phyloP scores from a whole-genome alignment of 1,140 invertebrate species.

The Cyphomyrmex costatus region DNA sequence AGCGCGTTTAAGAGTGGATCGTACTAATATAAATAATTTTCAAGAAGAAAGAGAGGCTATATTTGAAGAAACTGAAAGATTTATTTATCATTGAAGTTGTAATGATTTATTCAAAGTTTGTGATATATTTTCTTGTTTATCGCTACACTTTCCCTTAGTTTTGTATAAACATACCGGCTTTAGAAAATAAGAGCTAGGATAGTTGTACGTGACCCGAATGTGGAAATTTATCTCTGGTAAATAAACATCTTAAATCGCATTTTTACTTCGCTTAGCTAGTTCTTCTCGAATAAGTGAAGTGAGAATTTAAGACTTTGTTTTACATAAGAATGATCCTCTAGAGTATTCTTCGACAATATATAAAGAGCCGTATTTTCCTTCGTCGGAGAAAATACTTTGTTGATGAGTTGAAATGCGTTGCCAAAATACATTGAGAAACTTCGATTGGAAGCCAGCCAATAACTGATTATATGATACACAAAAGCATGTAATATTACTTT shows the following conservation, averaged over 20 bases:
- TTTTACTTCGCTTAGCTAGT: not conserved
- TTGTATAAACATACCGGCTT: not conserved
- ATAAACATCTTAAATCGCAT: conserved; percentile 28
- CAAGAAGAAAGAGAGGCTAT: not conserved
- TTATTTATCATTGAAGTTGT: not conserved
- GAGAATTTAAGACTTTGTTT: not conserved
- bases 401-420: not conserved
- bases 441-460: conserved; percentile 22
- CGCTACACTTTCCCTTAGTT: not conserved
- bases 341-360: not conserved
- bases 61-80: not conserved
- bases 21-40: not conserved
- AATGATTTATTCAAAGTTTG: conserved; percentile 42
- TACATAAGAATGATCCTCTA: not conserved
- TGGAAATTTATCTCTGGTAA: conserved; percentile 19
- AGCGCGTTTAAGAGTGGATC: not conserved
- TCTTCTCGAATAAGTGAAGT: not conserved
- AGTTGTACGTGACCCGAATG: conserved; percentile 11
- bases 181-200: conserved; percentile 1
- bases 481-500: conserved; percentile 21
- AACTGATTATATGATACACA: conserved; percentile 19
- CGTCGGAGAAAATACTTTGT: conserved; percentile 5
- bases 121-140: conserved; percentile 30
- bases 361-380: not conserved
- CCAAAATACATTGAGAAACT: not conserved